Percentiles rank a stretch among this genome's conserved stretches.
Evolutionary conservation across 1,140 invertebrate genomes (phyloP).

Genomic region (Halesus radiatus): DNA sequence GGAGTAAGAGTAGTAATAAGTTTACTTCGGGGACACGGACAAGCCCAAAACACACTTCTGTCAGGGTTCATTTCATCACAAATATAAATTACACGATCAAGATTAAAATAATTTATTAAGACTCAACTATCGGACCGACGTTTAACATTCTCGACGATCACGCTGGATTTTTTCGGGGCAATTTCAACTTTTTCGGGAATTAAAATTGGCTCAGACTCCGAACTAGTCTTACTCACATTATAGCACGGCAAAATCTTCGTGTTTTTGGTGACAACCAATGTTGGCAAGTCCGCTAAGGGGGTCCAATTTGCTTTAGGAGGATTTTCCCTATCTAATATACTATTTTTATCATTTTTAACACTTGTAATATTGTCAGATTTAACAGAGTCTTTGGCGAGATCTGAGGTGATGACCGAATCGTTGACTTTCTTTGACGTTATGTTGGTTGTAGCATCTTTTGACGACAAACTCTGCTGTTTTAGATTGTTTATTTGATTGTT

Average conservation of each 20-base stretch:
- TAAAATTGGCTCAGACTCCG: not conserved
- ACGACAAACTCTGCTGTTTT: slow-evolving; percentile 25
- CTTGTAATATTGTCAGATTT: not conserved
- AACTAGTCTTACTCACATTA: not conserved
- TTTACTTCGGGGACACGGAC: no score
- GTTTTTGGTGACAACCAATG: slow-evolving; percentile 27
- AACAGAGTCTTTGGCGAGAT: not conserved
- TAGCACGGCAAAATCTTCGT: slow-evolving; percentile 32
- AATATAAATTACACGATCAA: no score
- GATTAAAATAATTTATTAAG: no score
- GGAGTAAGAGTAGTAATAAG: no score
- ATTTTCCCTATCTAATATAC: not conserved
- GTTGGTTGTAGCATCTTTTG: not conserved
- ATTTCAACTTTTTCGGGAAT: no score
- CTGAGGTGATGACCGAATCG: not conserved
- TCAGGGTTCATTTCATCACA: no score
- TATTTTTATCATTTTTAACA: slow-evolving; percentile 10
- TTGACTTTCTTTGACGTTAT: not conserved
- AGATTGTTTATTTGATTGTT: slow-evolving; percentile 28
- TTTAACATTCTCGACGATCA: slow-evolving; percentile 18
- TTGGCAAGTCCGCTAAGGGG: slow-evolving; percentile 14
- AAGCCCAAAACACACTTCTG: no score
- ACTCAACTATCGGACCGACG: slow-evolving; percentile 31
- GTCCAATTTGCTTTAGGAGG: not conserved
- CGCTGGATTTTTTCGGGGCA: not conserved